Base-by-base conservation (phyloP, 2,888 invertebrate genomes). In the Sarcophaga variegata region DNA sequence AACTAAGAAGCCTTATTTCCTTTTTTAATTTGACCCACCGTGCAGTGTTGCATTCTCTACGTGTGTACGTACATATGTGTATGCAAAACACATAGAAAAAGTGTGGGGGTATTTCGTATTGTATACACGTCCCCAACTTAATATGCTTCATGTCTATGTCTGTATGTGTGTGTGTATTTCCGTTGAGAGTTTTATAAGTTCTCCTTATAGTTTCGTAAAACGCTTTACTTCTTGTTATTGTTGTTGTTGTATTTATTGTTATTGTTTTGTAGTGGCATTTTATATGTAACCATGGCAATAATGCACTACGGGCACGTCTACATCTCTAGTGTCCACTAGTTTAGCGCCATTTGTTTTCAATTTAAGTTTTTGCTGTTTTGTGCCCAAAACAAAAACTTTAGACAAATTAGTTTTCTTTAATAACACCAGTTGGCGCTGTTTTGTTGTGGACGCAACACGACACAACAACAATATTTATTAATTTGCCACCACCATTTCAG, bases 221-320 rank as follows among this genome's bases (percentile, higher is more conserved):
- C 37, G 8, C 37, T 37, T 37, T 37, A 2, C 4, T 37, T 37
- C 0, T 37, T 4, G 8, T 10, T 54, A 54, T 54, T 54, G 2
- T 5, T 54, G 17, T 17, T 54, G 54, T 81, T 54, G 60, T 25
- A 70, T 59, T 80, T 81, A 62, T 66, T 79, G 27, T 77, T 74
- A 62, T 62, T 71, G 62, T 75, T 79, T 76, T 87, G 86, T 83
- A 78, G 80, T 82, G 84, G 78, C 86, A 64, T 70, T 80, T 78
- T 71, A 81, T 20, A 22, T 77, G 89, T 88, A 62, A 88, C 59
- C 88, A 89, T 89, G 86, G 86, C 45, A 87, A 88, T 88, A 74
- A 60, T 80, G 69, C 83, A 67, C 71, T 82, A 83, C 71, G 70
- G 76, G 79, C 79, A 82, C 71, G 79, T 76, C 80, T 74, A 82